phyloP scores from a whole-genome alignment of 2,888 invertebrate genomes.

The Cyclophora punctaria region DNA sequence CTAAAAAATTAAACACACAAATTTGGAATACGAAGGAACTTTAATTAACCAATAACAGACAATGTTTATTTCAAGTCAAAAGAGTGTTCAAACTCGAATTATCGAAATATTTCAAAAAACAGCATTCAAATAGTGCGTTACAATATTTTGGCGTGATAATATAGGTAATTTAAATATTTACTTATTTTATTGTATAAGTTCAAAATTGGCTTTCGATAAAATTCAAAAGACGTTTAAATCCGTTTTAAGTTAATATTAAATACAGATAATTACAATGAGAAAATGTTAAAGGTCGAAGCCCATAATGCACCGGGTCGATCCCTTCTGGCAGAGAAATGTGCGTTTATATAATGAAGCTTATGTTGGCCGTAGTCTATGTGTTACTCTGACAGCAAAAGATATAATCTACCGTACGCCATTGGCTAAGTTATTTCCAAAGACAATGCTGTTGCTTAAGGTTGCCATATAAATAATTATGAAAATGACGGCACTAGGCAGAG shows the following conservation, averaged over 20 bases:
- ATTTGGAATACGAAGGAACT: slow-evolving; percentile 60
- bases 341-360: too few species aligned
- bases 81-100: slow-evolving; percentile 25
- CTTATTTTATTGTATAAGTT: slow-evolving; percentile 22
- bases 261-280: slow-evolving; percentile 36
- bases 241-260: slow-evolving; percentile 37
- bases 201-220: slow-evolving; percentile 45
- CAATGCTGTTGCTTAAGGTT: too few species aligned
- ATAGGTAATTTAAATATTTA: slow-evolving; percentile 10
- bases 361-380: too few species aligned
- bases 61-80: slow-evolving; percentile 37
- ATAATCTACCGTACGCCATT: too few species aligned
- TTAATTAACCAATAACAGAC: slow-evolving; percentile 69
- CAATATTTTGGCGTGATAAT: slow-evolving; percentile 54
- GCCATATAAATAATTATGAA: too few species aligned
- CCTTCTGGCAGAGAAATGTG: too few species aligned
- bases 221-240: slow-evolving; percentile 44
- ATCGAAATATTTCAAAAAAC: slow-evolving; percentile 37
- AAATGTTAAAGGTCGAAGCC: too few species aligned
- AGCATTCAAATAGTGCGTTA: slow-evolving; percentile 54
- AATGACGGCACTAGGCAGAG: too few species aligned
- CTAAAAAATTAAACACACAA: too few species aligned
- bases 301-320: too few species aligned
- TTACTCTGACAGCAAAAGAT: too few species aligned
- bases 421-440: too few species aligned